Conservation (phyloP, 2,888 invertebrate species). For the Brenthis hecate region DNA sequence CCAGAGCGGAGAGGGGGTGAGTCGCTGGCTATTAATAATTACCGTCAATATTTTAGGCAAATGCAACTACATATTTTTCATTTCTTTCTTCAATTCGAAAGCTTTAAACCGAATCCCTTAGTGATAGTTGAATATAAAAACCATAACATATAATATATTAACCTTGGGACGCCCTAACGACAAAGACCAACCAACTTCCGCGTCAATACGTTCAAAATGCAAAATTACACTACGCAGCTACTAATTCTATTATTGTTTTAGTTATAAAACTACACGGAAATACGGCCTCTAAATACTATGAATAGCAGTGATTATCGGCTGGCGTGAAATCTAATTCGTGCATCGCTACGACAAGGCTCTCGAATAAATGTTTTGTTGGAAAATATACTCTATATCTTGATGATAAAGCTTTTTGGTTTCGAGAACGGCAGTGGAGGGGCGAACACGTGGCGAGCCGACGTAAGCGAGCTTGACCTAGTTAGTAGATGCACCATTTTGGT, state of each 20-base stretch:
- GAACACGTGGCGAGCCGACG: conserved; percentile 69
- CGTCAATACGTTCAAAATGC: conserved; percentile 50
- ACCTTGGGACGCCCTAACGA: conserved; percentile 34
- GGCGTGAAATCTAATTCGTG: conserved; percentile 51
- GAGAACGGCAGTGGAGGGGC: conserved; percentile 47
- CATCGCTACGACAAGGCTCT: conserved; percentile 61
- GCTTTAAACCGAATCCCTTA: too few relatives aligned
- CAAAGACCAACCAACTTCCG: conserved; percentile 43
- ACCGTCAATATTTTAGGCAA: too few relatives aligned
- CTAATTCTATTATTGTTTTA: conserved; percentile 49
- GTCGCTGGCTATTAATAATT: too few relatives aligned
- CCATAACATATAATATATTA: background rate
- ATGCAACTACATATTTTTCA: too few relatives aligned
- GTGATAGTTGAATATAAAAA: too few relatives aligned
- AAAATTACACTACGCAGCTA: conserved; percentile 49
- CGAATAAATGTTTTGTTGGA: conserved; percentile 40
- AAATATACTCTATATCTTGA: conserved; percentile 50
- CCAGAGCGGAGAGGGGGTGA: too few relatives aligned
- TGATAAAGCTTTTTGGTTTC: conserved; percentile 43
- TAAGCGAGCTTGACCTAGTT: conserved; percentile 79
- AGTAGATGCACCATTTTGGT: conserved; percentile 76
- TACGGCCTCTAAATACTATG: conserved; percentile 38
- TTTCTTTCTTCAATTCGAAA: too few relatives aligned
- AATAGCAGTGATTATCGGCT: conserved; percentile 49
- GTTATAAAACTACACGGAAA: conserved; percentile 40